Evolutionary conservation across 2,888 invertebrate genomes (phyloP), one percentile per base, ranked within the genome.

Genomic region (Helleia helle): DNA sequence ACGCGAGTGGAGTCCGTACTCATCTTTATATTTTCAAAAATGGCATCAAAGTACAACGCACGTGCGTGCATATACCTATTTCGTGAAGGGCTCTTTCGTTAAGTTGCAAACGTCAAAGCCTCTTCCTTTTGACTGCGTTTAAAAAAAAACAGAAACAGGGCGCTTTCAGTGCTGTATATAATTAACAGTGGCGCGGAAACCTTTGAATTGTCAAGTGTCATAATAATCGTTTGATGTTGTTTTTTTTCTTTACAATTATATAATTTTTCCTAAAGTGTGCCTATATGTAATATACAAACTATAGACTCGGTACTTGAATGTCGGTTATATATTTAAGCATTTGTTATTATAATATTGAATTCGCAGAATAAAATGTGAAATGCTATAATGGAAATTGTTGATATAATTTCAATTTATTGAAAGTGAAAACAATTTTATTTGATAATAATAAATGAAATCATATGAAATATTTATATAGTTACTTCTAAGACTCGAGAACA

Each of bases 61-160:
- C 62, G 62, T 59, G 62, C 54, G 52, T 55, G 36, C 69, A 65
- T 61, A 61, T 64, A 63, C 62, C 51, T 57, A 62, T 30, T 39
- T 24, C 56, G 46, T 49, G 7, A 50, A 74, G 75, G 48, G 62
- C 68, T 44, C 73, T 80, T 48, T 34, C 43, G 56, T 60, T 65
- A 65, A 68, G 58, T 71, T 60, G 62, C 59, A 64, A n/a, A 65
- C 66, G 64, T 76, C 79, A 80, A 81, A 81, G 79, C 60, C 70
- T 76, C 77, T 75, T 81, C 80, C 79, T 76, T 74, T 81, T 80
- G 71, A 80, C 65, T 68, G 65, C 62, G 60, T 66, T 72, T 64
- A 66, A 58, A 56, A 66, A 65, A 61, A 65, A 62, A 62, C 52
- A 47, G 44, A 55, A 58, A 52, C 55, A 48, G 46, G 46, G 50